Conservation (phyloP, 1,140 invertebrate species). For the Fopius arisanus region DNA sequence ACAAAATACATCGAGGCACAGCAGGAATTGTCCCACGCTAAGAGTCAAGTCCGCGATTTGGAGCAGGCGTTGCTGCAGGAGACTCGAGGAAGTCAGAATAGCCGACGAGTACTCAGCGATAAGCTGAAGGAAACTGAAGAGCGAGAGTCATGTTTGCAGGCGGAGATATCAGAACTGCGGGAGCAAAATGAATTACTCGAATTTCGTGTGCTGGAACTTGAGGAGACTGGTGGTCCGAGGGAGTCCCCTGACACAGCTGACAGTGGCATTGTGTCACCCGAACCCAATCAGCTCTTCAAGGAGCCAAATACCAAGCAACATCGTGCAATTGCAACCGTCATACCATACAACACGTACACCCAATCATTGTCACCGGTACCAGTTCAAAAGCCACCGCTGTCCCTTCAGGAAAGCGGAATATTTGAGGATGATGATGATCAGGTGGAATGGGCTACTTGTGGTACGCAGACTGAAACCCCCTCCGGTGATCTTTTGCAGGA, state of each 20-base stretch:
- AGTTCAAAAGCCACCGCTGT: conserved; percentile 50
- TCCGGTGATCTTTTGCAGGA: conserved; percentile 56
- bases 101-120: conserved; percentile 46
- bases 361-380: conserved; percentile 39
- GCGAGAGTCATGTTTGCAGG: conserved; percentile 57
- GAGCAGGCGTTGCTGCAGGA: conserved; percentile 60
- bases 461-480: conserved; percentile 59
- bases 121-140: conserved; percentile 56
- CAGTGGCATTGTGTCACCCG: conserved; percentile 56
- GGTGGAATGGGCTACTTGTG: conserved; percentile 47
- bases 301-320: conserved; percentile 48
- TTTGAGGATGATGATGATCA: conserved; percentile 56
- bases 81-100: conserved; percentile 52
- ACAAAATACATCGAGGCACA: conserved; percentile 51
- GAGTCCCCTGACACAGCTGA: conserved; percentile 50
- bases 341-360: conserved; percentile 50
- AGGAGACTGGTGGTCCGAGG: conserved; percentile 50
- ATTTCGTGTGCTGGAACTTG: conserved; percentile 64
- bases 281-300: conserved; percentile 52
- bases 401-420: conserved; percentile 66
- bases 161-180: conserved; percentile 62
- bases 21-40: conserved; percentile 50
- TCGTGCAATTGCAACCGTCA: conserved; percentile 56
- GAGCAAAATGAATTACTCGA: conserved; percentile 66
- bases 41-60: conserved; percentile 52